Percentiles rank a stretch among this genome's conserved stretches.
Evolutionary conservation across 1,140 invertebrate species (phyloP).

Genomic region (Heterodera schachtii): DNA sequence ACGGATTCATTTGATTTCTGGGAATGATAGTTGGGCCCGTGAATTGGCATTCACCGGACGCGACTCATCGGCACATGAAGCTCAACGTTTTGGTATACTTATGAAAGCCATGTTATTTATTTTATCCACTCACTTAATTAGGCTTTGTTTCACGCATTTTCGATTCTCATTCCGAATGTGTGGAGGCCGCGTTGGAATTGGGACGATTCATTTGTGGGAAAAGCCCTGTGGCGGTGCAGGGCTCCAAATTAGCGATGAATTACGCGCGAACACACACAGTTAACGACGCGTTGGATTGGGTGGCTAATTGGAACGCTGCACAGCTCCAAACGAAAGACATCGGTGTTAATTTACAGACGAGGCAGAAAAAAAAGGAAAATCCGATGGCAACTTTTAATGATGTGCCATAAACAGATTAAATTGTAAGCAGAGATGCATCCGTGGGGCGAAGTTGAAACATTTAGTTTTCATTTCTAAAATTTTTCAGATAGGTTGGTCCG

Average conservation of each 20-base stretch:
- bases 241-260: conserved; percentile 74
- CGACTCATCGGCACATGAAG: conserved; percentile 81
- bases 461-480: too few species aligned
- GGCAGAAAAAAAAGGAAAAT: conserved; percentile 67
- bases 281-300: conserved; percentile 63
- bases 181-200: conserved; percentile 23
- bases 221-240: conserved; percentile 90
- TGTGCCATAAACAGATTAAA: not conserved
- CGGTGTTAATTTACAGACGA: conserved; percentile 72
- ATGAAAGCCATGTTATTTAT: too few species aligned
- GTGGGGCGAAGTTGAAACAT: too few species aligned
- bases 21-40: conserved; percentile 81
- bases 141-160: conserved; percentile 50
- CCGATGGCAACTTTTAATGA: not conserved
- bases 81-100: conserved; percentile 72
- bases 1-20: conserved; percentile 86
- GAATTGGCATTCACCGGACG: conserved; percentile 85
- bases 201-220: conserved; percentile 69
- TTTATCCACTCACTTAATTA: conserved; percentile 6
- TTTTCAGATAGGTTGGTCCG: too few species aligned
- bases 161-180: conserved; percentile 40
- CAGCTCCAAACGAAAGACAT: conserved; percentile 91
- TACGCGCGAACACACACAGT: conserved; percentile 34
- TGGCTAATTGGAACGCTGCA: conserved; percentile 77
- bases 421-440: not conserved